phyloP scores from a whole-genome alignment of 2,113 vertebrate species.

The Neogale vison region DNA sequence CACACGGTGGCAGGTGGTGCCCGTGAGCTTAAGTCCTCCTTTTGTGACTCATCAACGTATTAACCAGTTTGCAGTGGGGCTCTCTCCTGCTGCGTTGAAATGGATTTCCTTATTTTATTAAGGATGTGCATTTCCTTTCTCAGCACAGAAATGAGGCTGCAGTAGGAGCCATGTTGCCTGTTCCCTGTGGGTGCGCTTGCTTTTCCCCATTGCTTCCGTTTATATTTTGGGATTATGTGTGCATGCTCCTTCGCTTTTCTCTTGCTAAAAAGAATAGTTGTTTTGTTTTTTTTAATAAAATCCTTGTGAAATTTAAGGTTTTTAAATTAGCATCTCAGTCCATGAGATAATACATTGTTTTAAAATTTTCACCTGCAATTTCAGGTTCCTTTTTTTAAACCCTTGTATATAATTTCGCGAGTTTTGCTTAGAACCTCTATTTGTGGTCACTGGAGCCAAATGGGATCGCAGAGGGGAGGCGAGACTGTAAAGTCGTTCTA shows the following conservation, averaged over 20 bases:
- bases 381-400: background rate
- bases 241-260: background rate
- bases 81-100: rapidly evolving
- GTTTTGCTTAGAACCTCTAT: background rate
- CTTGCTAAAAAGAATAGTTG: background rate
- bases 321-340: background rate
- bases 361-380: background rate
- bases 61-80: rapidly evolving
- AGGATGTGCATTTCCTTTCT: rapidly evolving
- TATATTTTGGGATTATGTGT: background rate
- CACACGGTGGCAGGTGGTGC: rapidly evolving
- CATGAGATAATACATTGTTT: background rate
- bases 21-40: background rate
- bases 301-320: background rate
- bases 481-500: rapidly evolving
- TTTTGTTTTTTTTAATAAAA: background rate
- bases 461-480: rapidly evolving
- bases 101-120: background rate
- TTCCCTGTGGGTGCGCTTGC: too few species aligned
- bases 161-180: rapidly evolving
- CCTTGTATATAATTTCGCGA: background rate
- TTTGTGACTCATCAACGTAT: rapidly evolving
- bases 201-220: background rate
- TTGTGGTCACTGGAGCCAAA: background rate
- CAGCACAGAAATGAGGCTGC: rapidly evolving